These are phyloP conservation scores for Emys orbicularis DNA, from an alignment of 2,797 vertebrate species.

Conservation along the genomic window DNA sequence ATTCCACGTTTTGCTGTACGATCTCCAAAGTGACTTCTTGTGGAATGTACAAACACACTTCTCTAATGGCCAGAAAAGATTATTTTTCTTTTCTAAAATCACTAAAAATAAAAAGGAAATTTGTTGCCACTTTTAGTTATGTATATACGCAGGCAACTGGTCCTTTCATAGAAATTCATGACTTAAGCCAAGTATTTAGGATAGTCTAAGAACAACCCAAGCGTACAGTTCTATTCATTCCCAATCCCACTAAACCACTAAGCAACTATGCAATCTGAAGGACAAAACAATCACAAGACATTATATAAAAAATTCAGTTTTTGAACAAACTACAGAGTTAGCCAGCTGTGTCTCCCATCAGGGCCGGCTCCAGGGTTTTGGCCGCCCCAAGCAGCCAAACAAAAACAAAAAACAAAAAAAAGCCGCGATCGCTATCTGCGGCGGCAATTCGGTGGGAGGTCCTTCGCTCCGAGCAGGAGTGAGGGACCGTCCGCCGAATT, in stretches of 20 bases:
- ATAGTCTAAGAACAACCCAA: neutral
- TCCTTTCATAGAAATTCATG: neutral
- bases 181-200: neutral
- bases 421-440: too few relatives aligned
- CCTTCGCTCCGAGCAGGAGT: too few relatives aligned
- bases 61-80: neutral
- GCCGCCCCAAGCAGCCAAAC: too few relatives aligned
- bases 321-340: neutral
- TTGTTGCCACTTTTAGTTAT: neutral
- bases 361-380: too few relatives aligned
- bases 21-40: neutral
- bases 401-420: too few relatives aligned
- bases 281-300: neutral
- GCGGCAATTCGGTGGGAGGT: too few relatives aligned
- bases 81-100: neutral
- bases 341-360: neutral
- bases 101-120: neutral
- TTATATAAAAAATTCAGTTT: neutral
- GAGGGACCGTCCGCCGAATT: too few relatives aligned
- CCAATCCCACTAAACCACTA: neutral
- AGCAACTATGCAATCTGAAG: neutral
- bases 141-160: neutral
- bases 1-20: neutral
- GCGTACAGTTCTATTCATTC: neutral
- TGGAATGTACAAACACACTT: neutral